A percentile compares a stretch with the other conserved stretches of the same genome.
These are phyloP conservation scores for Babyrousa celebensis DNA, from an alignment of 2,797 vertebrate species.

Conservation along the genomic window DNA sequence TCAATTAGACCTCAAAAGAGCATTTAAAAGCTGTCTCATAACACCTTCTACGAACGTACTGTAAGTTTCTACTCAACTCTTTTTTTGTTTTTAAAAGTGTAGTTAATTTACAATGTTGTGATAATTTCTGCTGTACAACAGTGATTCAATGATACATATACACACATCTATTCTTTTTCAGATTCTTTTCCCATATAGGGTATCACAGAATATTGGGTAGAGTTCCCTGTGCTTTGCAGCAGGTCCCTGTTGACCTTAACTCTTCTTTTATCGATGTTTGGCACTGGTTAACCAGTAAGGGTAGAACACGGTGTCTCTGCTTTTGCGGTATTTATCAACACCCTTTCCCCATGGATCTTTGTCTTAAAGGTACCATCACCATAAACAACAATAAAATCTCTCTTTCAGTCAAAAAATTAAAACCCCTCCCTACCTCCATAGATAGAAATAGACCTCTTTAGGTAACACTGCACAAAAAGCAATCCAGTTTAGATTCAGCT, in stretches of 20 bases:
- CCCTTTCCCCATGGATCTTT: neutral
- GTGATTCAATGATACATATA: too few relatives aligned
- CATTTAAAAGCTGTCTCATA: neutral
- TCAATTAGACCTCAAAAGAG: neutral
- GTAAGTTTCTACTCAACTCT: neutral
- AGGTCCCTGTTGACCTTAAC: neutral
- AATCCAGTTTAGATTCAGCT: neutral
- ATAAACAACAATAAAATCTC: conserved; percentile 29
- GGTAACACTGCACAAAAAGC: neutral
- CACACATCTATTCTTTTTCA: too few relatives aligned
- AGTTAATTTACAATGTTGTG: too few relatives aligned
- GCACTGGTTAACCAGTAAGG: neutral
- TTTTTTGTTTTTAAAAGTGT: too few relatives aligned
- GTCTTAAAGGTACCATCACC: neutral
- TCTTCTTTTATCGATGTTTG: neutral
- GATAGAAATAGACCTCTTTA: neutral
- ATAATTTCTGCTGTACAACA: too few relatives aligned
- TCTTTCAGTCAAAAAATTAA: neutral
- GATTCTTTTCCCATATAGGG: too few relatives aligned
- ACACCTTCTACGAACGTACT: conserved; percentile 18
- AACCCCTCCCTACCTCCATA: neutral
- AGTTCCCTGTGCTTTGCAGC: too few relatives aligned
- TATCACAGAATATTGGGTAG: too few relatives aligned
- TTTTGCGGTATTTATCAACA: conserved; percentile 1
- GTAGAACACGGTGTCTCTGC: neutral